Evolutionary conservation across 2,888 invertebrate genomes (phyloP), one percentile per base, ranked within the genome.

Genomic region (Plebejus anna): DNA sequence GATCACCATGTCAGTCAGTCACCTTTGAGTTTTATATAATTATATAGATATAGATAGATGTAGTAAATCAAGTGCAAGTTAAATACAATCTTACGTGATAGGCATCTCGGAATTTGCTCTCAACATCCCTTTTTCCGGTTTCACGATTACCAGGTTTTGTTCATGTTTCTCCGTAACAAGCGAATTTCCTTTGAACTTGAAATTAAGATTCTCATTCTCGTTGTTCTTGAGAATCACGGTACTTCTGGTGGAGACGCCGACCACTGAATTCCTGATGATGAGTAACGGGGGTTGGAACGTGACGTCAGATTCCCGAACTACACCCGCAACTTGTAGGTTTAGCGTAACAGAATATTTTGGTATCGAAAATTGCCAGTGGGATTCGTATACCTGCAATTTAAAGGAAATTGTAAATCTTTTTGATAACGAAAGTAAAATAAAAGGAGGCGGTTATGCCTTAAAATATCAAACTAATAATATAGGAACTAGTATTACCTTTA

Each of bases 341-440:
- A 94, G 94, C 47, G 89, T 87, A 75, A 96, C 87, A 79, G 94
- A 89, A 83, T 95, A 92, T 76, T 92, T 88, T 2, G 95, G 94
- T 81, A 96, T 95, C 28, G 87, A 83, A 82, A 96, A 96, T 80
- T 91, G 94, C 95, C 96, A 96, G 83, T 95, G 95, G 0, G 95
- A 95, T 87, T 96, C 96, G 79, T 95, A 95, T 3, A 94, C 88
- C 84, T 93, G 79, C 42, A 73, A 13, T 47, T 16, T n/a, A 36
- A n/a, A 32, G 61, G 32, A 36, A 70, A n/a, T 28, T 51, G 4
- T 9, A 47, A 47, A 47, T 47, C 9, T 47, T 47, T 47, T 42
- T 47, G 3, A 11, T 2, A 11, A 47, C 47, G 47, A 47, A 42
- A 42, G 7, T 47, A 3, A 47, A 47, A 47, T 47, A 47, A 47